phyloP scores from a whole-genome alignment of 2,888 invertebrate genomes.

The Steinernema carpocapsae region DNA sequence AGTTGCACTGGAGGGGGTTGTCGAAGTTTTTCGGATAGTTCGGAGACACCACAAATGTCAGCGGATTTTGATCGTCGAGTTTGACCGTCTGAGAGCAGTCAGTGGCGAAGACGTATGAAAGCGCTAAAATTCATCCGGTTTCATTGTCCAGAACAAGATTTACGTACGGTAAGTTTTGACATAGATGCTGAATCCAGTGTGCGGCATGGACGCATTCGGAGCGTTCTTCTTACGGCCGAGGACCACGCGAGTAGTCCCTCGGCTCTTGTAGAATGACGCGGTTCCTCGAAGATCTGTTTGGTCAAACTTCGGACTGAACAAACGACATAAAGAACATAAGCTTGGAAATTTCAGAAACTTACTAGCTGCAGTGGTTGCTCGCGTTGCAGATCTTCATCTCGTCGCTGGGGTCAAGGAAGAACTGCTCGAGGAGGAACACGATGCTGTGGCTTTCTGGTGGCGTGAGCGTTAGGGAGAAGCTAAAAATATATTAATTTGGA shows the following conservation, averaged over 20 bases:
- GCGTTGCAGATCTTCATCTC: slow-evolving; percentile 12
- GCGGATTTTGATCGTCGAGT: background rate
- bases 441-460: background rate
- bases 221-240: background rate
- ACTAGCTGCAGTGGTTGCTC: background rate
- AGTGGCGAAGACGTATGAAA: background rate
- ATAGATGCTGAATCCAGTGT: slow-evolving; percentile 30
- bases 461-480: slow-evolving; percentile 1
- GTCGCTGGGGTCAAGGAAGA: slow-evolving; percentile 13
- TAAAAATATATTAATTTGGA: background rate
- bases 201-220: background rate
- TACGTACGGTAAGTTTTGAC: slow-evolving; percentile 13
- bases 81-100: background rate
- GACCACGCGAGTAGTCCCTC: background rate
- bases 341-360: background rate
- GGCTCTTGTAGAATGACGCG: slow-evolving; percentile 5
- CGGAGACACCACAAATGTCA: slow-evolving; percentile 8
- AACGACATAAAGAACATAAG: background rate
- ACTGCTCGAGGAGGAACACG: slow-evolving; percentile 14
- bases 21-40: background rate
- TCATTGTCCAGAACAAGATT: background rate
- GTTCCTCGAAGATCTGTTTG: slow-evolving; percentile 12
- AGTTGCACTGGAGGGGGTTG: background rate
- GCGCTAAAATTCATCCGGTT: background rate
- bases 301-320: background rate